Evolutionary conservation across 64 coral and sea anemone genomes (phyloP), one percentile per base, ranked within the genome.

Genomic region (Actinia equina): DNA sequence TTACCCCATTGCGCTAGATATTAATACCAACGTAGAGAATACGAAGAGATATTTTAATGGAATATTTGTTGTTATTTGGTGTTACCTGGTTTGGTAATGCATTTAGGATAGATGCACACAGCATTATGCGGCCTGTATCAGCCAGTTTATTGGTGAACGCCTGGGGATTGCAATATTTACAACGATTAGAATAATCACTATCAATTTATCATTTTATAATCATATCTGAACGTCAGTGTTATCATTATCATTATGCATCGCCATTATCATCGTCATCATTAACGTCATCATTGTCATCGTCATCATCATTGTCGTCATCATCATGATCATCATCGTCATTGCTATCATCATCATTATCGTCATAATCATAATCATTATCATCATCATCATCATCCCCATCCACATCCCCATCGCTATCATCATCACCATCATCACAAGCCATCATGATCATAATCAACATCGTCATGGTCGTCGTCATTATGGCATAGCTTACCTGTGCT

Each of bases 61-160:
- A 20, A 74, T n/a, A 49, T 49, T 49, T 22, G 43, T 8, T 17
- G 2, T 17, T 46, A 9, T 65, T 5, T 22, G 25, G 25, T 11
- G 11, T 26, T 80, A 98, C 96, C 93, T 94, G 93, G 86, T 98
- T 94, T 59, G 93, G 93, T 13, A 98, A 63, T 4, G 93, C 92
- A 57, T 95, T 92, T 17, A 98, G 61, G 59, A 98, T 94, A 9
- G 91, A 87, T 51, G 85, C 86, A 44, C 89, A 86, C 15, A 98
- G 89, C 41, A 92, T 64, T 62, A 98, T 89, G 37, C 96, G 87
- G 15, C 96, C 96, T 62, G 92, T 94, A 30, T 98, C 96, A 5
- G 93, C 92, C 23, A 98, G 85, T 87, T 98, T 98, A 49, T 67
- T 86, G 27, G 92, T 98, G 84, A 98, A 98, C 3, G 96, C 96